Evolutionary conservation across 2,888 invertebrate species (phyloP), one percentile per base, ranked within the genome.

Genomic region (Argynnis bischoffii): DNA sequence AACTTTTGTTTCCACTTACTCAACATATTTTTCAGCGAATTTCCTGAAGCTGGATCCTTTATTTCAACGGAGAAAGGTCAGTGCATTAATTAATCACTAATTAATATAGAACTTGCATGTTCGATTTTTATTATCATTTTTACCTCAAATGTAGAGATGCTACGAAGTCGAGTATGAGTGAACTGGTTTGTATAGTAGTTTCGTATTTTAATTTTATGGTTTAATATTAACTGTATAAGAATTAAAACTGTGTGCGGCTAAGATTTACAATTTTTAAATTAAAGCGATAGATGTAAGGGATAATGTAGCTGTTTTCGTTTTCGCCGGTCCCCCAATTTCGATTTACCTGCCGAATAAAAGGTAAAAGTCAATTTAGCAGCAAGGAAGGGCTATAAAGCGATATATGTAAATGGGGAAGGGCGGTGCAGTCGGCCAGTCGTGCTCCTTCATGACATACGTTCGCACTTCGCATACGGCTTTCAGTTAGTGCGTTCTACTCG

Each of bases 281-380:
- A 69, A 70, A 70, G 63, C 51, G 16, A 66, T 66, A 78, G 78
- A 80, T 77, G 78, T 77, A 78, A 85, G 87, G 84, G 85, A 83
- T 80, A 83, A 77, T 81, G 78, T 81, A 64, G 68, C 60, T 64
- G 67, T 85, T 88, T 90, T 88, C 31, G 59, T 48, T 48, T 41
- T 41, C 81, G 83, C 83, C 81, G 81, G 83, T 88, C 88, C 92
- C 92, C 92, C 81, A 85, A 83, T 78, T 90, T 90, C 83, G 86
- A 88, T 89, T 85, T 90, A 90, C 91, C 90, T 91, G 90, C 83
- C 84, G 90, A 89, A 90, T 91, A 89, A 91, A 90, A 91, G 88
- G 91, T 91, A 92, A 88, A 91, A 92, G 92, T 92, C 90, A 92
- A 90, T 92, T 92, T 89, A 77, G 84, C 87, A 87, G 86, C 85